Conservation (phyloP, 2,113 vertebrate genomes). For the Willisornis vidua region DNA sequence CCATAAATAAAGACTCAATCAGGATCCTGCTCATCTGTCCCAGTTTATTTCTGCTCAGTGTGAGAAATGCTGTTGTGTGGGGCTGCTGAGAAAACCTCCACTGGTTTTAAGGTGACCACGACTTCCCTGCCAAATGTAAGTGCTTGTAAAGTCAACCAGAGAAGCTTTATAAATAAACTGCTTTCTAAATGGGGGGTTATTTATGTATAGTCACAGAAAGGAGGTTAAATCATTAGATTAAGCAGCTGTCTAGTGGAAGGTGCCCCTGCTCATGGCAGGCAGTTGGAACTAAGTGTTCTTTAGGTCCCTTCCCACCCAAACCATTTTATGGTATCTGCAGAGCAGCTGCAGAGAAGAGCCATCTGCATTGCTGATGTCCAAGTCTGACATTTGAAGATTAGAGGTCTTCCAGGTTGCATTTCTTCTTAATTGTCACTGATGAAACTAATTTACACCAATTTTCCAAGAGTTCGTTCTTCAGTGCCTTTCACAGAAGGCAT, state of each 20-base stretch:
- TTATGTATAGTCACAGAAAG: not conserved
- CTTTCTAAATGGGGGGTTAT: not conserved
- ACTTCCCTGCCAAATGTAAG: not conserved
- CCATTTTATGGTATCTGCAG: not conserved
- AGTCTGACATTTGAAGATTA: not conserved
- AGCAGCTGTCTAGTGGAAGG: not conserved
- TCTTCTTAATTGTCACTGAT: not conserved
- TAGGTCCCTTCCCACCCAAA: not conserved
- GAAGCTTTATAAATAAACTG: not conserved
- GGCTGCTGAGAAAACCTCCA: not conserved
- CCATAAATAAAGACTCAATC: fast-evolving
- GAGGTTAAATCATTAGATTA: not conserved
- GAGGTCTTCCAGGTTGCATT: not conserved
- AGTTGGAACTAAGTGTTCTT: not conserved
- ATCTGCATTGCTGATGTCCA: not conserved
- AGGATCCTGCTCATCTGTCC: not conserved
- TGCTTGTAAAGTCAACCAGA: not conserved
- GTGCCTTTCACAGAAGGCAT: not conserved
- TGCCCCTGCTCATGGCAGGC: not conserved
- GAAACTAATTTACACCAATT: not conserved
- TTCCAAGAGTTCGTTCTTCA: not conserved
- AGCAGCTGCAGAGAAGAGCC: not conserved
- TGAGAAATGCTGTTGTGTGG: fast-evolving
- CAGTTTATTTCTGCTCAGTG: not conserved
- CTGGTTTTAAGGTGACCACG: fast-evolving